Conservation (phyloP, 2,888 invertebrate genomes). For the Agrotis ipsilon region DNA sequence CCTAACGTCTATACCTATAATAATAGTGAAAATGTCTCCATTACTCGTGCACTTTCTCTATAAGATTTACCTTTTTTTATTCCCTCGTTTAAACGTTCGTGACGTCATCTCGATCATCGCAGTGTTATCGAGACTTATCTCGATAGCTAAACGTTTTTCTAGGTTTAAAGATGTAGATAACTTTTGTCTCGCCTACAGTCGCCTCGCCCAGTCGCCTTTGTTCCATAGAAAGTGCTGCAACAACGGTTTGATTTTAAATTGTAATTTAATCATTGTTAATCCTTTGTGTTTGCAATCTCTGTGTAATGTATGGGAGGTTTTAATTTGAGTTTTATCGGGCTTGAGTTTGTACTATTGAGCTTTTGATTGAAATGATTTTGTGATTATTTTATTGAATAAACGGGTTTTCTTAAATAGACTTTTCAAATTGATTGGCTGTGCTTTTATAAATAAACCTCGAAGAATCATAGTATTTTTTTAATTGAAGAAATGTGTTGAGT, state of each 20-base stretch:
- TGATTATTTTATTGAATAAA: neutral
- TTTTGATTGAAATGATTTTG: neutral
- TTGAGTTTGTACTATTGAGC: neutral
- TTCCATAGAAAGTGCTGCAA: conserved; percentile 58
- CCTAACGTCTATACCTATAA: conserved; percentile 60
- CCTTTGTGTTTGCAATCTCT: conserved; percentile 53
- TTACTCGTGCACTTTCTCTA: conserved; percentile 76
- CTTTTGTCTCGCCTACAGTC: conserved; percentile 58
- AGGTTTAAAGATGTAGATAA: conserved; percentile 38
- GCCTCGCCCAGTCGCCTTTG: too few relatives aligned
- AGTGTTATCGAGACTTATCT: conserved; percentile 47
- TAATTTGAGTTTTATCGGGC: conserved; percentile 1
- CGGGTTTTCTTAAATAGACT: too few relatives aligned
- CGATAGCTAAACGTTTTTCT: conserved; percentile 47
- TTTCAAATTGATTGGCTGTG: too few relatives aligned
- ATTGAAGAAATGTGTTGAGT: too few relatives aligned
- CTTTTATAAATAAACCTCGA: too few relatives aligned
- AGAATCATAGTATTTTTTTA: too few relatives aligned
- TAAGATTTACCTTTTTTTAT: conserved; percentile 72
- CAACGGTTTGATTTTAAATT: conserved; percentile 56
- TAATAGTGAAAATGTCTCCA: conserved; percentile 73
- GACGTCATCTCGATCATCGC: conserved; percentile 26
- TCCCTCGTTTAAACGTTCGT: conserved; percentile 21
- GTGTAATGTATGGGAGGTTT: conserved; percentile 38
- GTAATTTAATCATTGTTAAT: conserved; percentile 49